Percentiles rank a stretch among this genome's conserved stretches.
Conservation (phyloP, 2,113 vertebrate species). For the Rhabdomys dilectus region DNA sequence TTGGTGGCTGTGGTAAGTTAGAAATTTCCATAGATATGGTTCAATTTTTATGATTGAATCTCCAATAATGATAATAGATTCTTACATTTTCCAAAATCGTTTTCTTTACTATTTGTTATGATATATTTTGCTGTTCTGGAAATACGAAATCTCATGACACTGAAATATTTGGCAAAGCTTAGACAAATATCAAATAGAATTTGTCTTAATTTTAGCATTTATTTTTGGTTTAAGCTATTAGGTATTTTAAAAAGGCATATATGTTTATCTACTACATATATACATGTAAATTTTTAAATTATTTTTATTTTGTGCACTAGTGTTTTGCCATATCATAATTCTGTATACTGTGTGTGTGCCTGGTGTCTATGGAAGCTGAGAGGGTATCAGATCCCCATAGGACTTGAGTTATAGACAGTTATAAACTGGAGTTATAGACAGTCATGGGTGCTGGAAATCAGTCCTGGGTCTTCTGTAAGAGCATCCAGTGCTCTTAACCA, state of each 20-base stretch:
- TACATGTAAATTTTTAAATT: background rate
- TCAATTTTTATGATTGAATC: background rate
- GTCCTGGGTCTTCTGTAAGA: background rate
- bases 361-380: background rate
- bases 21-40: background rate
- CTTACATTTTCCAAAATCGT: background rate
- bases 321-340: background rate
- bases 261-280: background rate
- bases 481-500: background rate
- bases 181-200: background rate
- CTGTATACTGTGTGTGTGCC: background rate
- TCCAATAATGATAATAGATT: background rate
- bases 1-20: background rate
- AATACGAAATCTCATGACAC: background rate
- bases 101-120: background rate
- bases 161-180: conserved; percentile 7
- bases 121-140: background rate
- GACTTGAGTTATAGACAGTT: background rate
- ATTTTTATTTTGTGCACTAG: background rate
- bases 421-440: background rate
- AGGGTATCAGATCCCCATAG: background rate
- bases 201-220: background rate
- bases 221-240: background rate
- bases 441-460: background rate
- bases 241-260: background rate